Evolutionary conservation across 2,888 invertebrate species (phyloP), one percentile per base, ranked within the genome.

Genomic region (Pyrrhia umbra): DNA sequence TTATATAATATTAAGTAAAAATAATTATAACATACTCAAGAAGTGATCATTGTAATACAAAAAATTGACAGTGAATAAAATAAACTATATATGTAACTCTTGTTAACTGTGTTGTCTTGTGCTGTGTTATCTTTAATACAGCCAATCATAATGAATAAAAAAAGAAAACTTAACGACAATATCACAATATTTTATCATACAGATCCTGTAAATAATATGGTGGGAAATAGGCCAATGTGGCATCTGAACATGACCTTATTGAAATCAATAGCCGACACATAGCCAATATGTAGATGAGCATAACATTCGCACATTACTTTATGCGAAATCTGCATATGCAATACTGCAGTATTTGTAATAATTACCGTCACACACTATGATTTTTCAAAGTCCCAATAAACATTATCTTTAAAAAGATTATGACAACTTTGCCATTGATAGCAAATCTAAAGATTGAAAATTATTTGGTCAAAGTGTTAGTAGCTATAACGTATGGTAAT

Each of bases 141-240:
- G n/a, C n/a, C n/a, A n/a, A n/a, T n/a, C n/a, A n/a, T n/a, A n/a
- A n/a, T n/a, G n/a, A n/a, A n/a, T n/a, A n/a, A n/a, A n/a, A n/a
- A n/a, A n/a, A n/a, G n/a, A n/a, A n/a, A n/a, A n/a, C n/a, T n/a
- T n/a, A n/a, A n/a, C n/a, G n/a, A n/a, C n/a, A n/a, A n/a, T n/a
- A n/a, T n/a, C n/a, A n/a, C n/a, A n/a, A 3, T 34, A 34, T 18
- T 6, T 8, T 16, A 39, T 13, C 8, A 23, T 10, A 40, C 20
- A 13, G 4, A 6, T 15, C 59, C 39, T 58, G 64, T 59, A 58
- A 64, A 47, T 59, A 42, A 68, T 69, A 65, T 37, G 25, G 61
- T 63, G 71, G n/a, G 71, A 52, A 67, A 67, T 70, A 67, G 71
- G 54, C 37, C 67, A 43, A 27, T 15, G 10, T 49, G 27, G 15